A percentile compares a stretch with the other conserved stretches of the same genome.
Evolutionary conservation across 2,113 vertebrate species (phyloP).

Genomic region (Nycticryphes semicollaris): DNA sequence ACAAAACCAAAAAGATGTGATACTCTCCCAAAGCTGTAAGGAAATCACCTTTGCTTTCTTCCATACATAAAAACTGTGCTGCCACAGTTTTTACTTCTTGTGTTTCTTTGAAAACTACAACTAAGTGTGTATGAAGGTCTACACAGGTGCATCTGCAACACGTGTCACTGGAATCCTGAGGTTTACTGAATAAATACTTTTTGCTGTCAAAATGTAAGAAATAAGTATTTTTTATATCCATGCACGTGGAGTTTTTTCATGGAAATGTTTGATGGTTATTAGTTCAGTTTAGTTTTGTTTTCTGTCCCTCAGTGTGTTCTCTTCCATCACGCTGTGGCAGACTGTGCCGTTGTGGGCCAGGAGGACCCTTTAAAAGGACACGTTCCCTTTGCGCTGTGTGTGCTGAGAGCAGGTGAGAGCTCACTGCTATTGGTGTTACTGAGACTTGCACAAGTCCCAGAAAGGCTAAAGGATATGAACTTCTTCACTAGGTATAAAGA

Average conservation of each 20-base stretch:
- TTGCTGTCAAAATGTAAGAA: background rate
- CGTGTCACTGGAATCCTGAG: background rate
- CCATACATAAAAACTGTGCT: background rate
- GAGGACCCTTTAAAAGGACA: slow-evolving; percentile 93
- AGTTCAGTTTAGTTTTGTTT: background rate
- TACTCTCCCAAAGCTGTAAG: background rate
- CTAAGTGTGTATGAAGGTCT: background rate
- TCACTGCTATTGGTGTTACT: background rate
- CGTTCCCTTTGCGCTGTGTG: slow-evolving; percentile 90
- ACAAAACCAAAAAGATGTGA: background rate
- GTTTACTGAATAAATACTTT: background rate
- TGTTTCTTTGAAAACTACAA: background rate
- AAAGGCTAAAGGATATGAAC: background rate
- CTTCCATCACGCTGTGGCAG: slow-evolving; percentile 82
- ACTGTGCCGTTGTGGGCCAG: slow-evolving; percentile 94
- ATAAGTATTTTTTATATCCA: background rate
- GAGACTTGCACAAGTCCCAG: background rate
- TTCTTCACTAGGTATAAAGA: slow-evolving; percentile 74
- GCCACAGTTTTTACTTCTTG: background rate
- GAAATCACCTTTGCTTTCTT: background rate
- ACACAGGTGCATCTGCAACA: background rate
- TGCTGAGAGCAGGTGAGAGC: slow-evolving; percentile 85
- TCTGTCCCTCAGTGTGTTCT: slow-evolving; percentile 80
- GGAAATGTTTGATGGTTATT: background rate
- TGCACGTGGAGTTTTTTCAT: background rate